These are phyloP conservation scores for Burhinus oedicnemus DNA, from an alignment of 2,113 vertebrate species.

Conservation along the genomic window DNA sequence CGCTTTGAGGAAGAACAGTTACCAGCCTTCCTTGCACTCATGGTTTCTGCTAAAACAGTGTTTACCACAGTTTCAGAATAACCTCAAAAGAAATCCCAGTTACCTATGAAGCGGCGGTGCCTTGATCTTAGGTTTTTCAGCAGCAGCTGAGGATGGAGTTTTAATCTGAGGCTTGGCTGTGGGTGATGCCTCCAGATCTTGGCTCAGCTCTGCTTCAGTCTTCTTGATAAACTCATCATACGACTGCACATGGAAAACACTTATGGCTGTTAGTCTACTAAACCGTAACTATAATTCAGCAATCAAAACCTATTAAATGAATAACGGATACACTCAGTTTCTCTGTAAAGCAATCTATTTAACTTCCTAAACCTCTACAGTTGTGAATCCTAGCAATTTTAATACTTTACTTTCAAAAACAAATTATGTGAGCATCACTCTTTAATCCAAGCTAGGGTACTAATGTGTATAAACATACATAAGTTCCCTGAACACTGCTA, in stretches of 20 bases:
- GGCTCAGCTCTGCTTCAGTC: constrained; percentile 91
- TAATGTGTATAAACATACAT: background rate
- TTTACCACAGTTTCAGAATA: background rate
- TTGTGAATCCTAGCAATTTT: background rate
- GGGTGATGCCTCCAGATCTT: constrained; percentile 78
- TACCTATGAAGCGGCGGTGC: constrained; percentile 83
- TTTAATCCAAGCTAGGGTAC: background rate
- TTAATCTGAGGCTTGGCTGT: constrained; percentile 84
- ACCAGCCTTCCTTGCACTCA: background rate
- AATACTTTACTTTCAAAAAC: background rate
- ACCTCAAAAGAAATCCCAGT: background rate
- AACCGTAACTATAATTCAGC: background rate
- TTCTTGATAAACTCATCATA: constrained; percentile 96
- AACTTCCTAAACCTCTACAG: background rate
- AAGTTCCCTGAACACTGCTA: background rate
- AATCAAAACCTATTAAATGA: background rate
- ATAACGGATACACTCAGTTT: background rate
- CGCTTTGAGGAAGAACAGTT: background rate
- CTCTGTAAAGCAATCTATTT: background rate
- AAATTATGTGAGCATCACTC: background rate
- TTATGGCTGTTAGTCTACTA: background rate
- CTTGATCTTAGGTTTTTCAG: constrained; percentile 82
- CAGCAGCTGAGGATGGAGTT: constrained; percentile 71
- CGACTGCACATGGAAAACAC: constrained; percentile 74
- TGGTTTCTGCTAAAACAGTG: background rate